These are phyloP conservation scores for Sogatella furcifera DNA, from an alignment of 1,140 invertebrate genomes.

Conservation along the genomic window DNA sequence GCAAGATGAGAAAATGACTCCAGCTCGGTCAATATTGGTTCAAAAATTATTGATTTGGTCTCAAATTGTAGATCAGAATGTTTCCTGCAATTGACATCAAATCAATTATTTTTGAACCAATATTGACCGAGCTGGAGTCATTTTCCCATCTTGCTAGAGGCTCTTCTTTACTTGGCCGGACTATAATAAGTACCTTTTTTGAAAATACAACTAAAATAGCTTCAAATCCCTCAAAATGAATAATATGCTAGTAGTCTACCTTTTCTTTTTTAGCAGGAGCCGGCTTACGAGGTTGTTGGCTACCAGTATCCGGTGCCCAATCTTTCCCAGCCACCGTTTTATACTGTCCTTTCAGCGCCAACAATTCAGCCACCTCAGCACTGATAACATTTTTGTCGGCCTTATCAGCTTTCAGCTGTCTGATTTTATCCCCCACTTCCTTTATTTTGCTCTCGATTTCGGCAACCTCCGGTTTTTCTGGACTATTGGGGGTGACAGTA, in stretches of 20 bases:
- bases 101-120: too few relatives aligned
- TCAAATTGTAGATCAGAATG: too few relatives aligned
- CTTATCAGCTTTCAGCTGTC: conserved; percentile 57
- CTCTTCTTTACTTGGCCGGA: too few relatives aligned
- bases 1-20: too few relatives aligned
- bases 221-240: conserved; percentile 14
- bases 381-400: conserved; percentile 47
- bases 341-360: conserved; percentile 67
- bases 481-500: conserved; percentile 1
- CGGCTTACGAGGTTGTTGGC: not conserved
- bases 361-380: conserved; percentile 57
- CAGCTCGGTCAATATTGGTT: too few relatives aligned
- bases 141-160: too few relatives aligned
- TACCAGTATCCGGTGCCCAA: conserved; percentile 28
- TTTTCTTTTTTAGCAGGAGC: conserved; percentile 34
- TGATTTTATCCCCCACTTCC: conserved; percentile 56
- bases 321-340: conserved; percentile 62
- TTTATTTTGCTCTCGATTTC: conserved; percentile 32
- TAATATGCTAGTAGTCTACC: conserved; percentile 14
- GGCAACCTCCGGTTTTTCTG: conserved; percentile 3
- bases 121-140: too few relatives aligned
- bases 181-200: too few relatives aligned
- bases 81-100: too few relatives aligned
- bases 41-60: too few relatives aligned
- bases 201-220: too few relatives aligned